Percentiles rank a stretch among this genome's conserved stretches.
Evolutionary conservation across 2,797 vertebrate genomes (phyloP).

Genomic region (Ctenopoma kingsleyae): DNA sequence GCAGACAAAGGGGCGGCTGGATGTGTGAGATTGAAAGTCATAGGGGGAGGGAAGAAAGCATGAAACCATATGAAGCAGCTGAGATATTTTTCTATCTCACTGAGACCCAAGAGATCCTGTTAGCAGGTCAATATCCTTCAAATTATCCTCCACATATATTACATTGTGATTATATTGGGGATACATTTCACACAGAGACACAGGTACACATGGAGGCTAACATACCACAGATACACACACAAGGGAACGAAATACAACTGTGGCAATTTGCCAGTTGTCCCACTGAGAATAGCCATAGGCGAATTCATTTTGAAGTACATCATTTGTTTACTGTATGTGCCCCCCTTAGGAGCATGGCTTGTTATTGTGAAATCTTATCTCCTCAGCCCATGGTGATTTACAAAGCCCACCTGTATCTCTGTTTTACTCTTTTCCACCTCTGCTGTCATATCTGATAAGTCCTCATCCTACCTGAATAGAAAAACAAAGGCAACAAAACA

Average conservation of each 20-base stretch:
- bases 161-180: conserved; percentile 41
- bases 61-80: conserved; percentile 5
- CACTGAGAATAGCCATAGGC: conserved; percentile 30
- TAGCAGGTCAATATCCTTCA: conserved; percentile 45
- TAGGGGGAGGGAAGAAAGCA: conserved; percentile 8
- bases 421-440: background rate
- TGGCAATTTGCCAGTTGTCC: conserved; percentile 14
- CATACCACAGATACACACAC: conserved; percentile 19
- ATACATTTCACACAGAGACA: conserved; percentile 33
- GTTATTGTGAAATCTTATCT: conserved; percentile 28
- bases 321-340: conserved; percentile 30
- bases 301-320: conserved; percentile 28
- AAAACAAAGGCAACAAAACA: conserved; percentile 19
- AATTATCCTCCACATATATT: conserved; percentile 38
- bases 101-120: conserved; percentile 39
- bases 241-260: conserved; percentile 34
- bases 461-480: conserved; percentile 4
- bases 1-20: conserved; percentile 29
- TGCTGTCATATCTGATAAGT: conserved; percentile 12
- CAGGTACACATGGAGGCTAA: background rate
- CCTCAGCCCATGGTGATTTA: background rate
- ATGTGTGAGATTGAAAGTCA: conserved; percentile 13
- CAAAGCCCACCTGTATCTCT: conserved; percentile 27
- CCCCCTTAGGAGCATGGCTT: background rate
- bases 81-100: conserved; percentile 9